phyloP scores from a whole-genome alignment of 2,113 vertebrate species.

The Charadrius vociferus region DNA sequence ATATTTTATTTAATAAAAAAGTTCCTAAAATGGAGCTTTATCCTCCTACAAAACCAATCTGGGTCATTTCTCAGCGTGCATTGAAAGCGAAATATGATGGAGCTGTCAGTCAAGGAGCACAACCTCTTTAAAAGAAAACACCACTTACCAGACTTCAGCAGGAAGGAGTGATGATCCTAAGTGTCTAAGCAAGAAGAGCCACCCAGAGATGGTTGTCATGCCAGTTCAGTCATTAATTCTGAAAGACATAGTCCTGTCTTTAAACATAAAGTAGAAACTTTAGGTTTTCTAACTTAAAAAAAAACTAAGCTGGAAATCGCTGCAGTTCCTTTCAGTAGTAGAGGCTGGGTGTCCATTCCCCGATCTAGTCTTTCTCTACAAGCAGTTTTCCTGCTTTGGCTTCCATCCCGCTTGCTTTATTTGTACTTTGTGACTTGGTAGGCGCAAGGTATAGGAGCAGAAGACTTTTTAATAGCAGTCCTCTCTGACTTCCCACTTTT shows the following conservation, averaged over 20 bases:
- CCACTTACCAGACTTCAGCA: not conserved
- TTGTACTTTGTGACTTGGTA: not conserved
- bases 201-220: not conserved
- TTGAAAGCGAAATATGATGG: rapidly evolving
- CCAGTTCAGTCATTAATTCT: not conserved
- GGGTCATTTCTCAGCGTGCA: not conserved
- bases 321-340: not conserved
- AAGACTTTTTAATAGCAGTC: not conserved
- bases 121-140: not conserved
- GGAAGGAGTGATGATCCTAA: not conserved
- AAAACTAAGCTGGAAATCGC: not conserved
- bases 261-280: not conserved
- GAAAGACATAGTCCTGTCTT: not conserved
- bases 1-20: not conserved
- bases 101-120: not conserved
- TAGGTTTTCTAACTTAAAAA: not conserved
- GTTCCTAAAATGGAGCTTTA: not conserved
- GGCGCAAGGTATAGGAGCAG: not conserved
- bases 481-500: not conserved
- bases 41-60: not conserved
- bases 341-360: not conserved
- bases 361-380: not conserved
- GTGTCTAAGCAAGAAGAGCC: not conserved
- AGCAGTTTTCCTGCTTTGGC: not conserved
- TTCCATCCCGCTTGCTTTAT: not conserved